These are phyloP conservation scores for Adelosebastes latens DNA, from an alignment of 2,797 vertebrate genomes.

Conservation along the genomic window DNA sequence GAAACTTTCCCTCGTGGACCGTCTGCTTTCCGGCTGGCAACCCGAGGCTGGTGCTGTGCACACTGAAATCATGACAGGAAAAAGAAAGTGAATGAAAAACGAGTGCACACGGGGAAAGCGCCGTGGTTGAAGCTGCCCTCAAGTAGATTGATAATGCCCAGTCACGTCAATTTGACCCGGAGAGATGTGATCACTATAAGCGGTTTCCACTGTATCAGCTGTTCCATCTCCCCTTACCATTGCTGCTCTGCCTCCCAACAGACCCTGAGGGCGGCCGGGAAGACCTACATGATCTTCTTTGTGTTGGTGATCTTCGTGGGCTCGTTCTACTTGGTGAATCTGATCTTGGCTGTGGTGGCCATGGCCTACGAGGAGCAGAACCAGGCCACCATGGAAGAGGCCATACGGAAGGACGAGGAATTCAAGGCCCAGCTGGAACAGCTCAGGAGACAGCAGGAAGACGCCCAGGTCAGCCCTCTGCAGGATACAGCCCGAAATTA, in stretches of 20 bases:
- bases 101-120: too few species aligned
- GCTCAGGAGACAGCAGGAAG: conserved; percentile 95
- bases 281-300: conserved; percentile 99
- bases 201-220: not conserved
- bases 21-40: too few species aligned
- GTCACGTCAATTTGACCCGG: too few species aligned
- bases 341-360: conserved; percentile 98
- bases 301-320: conserved; percentile 99
- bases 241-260: conserved; percentile 57
- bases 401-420: conserved; percentile 92
- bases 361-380: conserved; percentile 99
- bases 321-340: conserved; percentile 97
- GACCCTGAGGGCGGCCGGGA: conserved; percentile 96
- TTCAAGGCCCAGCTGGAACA: conserved; percentile 98
- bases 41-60: too few species aligned
- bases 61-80: too few species aligned
- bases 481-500: not conserved
- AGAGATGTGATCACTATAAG: too few species aligned
- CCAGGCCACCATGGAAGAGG: conserved; percentile 98
- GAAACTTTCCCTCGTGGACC: too few species aligned
- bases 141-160: too few species aligned
- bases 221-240: not conserved
- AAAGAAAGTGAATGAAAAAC: too few species aligned
- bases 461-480: conserved; percentile 86
- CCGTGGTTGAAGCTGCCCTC: too few species aligned